A percentile compares a stretch with the other conserved stretches of the same genome.
phyloP scores from a whole-genome alignment of 1,140 invertebrate genomes.

The Drosophila littoralis region DNA sequence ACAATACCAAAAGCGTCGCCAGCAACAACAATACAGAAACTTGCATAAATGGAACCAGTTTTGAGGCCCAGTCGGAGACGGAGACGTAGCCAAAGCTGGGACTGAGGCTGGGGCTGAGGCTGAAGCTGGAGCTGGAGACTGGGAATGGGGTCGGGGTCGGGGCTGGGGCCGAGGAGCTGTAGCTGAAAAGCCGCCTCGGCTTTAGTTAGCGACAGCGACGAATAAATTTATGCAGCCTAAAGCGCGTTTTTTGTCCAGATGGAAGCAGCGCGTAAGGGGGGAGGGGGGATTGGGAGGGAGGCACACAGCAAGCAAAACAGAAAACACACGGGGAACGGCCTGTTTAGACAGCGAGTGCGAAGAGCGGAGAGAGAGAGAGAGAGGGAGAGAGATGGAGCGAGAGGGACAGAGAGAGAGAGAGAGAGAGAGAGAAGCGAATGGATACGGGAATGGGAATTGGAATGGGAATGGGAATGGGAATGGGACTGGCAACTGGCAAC shows the following conservation, averaged over 20 bases:
- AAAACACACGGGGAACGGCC: constrained; percentile 16
- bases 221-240: constrained; percentile 76
- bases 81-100: constrained; percentile 6
- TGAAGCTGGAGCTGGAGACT: not conserved
- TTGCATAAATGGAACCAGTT: constrained; percentile 82
- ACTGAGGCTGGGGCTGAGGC: constrained; percentile 1
- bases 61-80: constrained; percentile 54
- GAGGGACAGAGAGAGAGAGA: not conserved
- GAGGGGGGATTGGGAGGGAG: not conserved
- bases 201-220: constrained; percentile 78
- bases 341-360: constrained; percentile 26
- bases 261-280: constrained; percentile 4
- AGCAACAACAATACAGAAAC: constrained; percentile 53
- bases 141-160: not conserved
- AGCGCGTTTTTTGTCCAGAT: constrained; percentile 45
- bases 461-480: constrained; percentile 1
- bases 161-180: constrained; percentile 26
- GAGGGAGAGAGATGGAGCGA: not conserved
- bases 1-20: constrained; percentile 54
- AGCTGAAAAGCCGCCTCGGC: constrained; percentile 54
- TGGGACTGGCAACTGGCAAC: constrained; percentile 5
- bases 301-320: constrained; percentile 5
- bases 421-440: not conserved
- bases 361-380: not conserved
- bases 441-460: not conserved